Evolutionary conservation across 1,140 invertebrate genomes (phyloP).

Genomic region (Drosophila carrolli): DNA sequence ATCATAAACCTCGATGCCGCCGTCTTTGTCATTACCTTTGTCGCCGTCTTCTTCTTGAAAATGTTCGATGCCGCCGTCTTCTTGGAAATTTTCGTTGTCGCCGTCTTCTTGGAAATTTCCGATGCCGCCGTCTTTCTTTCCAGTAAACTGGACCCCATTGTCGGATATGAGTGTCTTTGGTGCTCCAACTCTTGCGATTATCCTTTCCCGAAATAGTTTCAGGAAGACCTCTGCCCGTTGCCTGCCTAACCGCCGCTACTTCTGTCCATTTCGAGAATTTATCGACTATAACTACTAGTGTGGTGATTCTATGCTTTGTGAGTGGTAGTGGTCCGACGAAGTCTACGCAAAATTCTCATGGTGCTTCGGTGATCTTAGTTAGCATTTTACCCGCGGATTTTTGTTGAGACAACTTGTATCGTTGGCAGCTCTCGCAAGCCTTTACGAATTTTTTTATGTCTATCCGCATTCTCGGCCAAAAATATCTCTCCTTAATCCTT

Average conservation of each 20-base stretch:
- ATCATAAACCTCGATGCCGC: no score
- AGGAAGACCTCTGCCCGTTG: neutral
- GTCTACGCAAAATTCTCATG: conserved; percentile 1
- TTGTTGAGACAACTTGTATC: neutral
- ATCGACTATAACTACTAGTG: neutral
- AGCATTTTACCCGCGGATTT: conserved; percentile 1
- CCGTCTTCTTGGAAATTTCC: no score
- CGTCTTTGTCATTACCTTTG: no score
- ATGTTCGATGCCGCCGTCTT: no score
- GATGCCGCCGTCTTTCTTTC: no score
- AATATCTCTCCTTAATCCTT: no score
- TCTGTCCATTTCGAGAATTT: neutral
- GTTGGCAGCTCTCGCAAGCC: neutral
- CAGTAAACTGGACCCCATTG: neutral
- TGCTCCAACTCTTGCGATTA: neutral
- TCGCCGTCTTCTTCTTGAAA: no score
- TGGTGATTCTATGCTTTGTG: neutral
- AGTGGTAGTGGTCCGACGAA: neutral
- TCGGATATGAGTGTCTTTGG: neutral
- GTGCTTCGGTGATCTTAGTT: neutral
- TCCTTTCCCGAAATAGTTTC: neutral
- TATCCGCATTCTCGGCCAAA: no score
- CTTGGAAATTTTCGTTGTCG: no score
- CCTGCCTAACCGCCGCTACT: no score
- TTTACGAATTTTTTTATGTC: no score